A percentile compares a stretch with the other conserved stretches of the same genome.
phyloP scores from a whole-genome alignment of 2,797 vertebrate genomes.

The Chloroceryle amazona region DNA sequence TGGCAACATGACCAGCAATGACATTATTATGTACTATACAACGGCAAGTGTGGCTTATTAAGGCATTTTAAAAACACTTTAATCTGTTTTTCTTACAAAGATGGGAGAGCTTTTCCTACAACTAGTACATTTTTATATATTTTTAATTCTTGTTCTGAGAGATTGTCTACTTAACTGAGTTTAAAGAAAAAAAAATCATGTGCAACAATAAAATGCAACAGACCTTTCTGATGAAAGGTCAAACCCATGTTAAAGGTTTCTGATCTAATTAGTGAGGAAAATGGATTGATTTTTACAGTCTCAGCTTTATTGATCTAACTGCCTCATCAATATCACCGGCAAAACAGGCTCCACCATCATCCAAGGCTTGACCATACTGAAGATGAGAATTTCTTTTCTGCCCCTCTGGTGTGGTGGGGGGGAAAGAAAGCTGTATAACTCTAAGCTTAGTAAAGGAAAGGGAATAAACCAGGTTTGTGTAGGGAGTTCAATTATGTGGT shows the following conservation, averaged over 20 bases:
- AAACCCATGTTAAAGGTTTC: neutral
- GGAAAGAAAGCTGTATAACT: neutral
- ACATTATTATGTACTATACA: constrained; percentile 95
- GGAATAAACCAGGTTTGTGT: neutral
- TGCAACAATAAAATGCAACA: neutral
- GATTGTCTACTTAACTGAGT: neutral
- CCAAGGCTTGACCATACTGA: neutral
- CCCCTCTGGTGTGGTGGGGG: neutral
- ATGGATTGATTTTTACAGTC: constrained; percentile 12
- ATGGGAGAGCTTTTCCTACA: neutral
- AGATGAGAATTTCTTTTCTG: neutral
- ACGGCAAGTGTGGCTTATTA: constrained; percentile 83
- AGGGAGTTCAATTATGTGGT: neutral
- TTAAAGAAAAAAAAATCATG: neutral
- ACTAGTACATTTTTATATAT: neutral
- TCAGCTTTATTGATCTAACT: constrained; percentile 5
- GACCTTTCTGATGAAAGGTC: constrained; percentile 27
- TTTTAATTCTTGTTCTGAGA: neutral
- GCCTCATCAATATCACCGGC: neutral
- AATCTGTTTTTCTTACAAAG: neutral
- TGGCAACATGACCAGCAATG: constrained; percentile 89
- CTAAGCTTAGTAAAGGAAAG: neutral
- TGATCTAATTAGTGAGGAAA: constrained; percentile 22
- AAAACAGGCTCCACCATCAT: neutral
- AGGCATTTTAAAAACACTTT: neutral